Percentiles rank a stretch among this genome's conserved stretches.
These are phyloP conservation scores for Lampris megalopsis DNA, from an alignment of 2,113 vertebrate genomes.

Conservation along the genomic window DNA sequence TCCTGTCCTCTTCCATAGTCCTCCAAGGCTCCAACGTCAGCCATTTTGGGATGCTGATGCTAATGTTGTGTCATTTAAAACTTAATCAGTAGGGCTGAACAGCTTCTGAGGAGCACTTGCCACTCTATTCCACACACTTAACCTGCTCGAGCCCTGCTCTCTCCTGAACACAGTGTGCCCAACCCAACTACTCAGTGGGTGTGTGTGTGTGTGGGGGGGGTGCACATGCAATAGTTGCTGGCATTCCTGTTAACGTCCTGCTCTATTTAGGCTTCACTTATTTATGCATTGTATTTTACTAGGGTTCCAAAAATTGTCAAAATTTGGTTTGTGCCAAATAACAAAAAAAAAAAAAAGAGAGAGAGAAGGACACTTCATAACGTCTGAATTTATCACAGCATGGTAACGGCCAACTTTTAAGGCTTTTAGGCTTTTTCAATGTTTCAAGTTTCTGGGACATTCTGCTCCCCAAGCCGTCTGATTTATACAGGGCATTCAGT, in stretches of 20 bases:
- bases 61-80: conserved; percentile 33
- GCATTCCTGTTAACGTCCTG: conserved; percentile 40
- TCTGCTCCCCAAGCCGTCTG: no score
- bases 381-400: no score
- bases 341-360: no score
- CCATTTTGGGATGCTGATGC: conserved; percentile 47
- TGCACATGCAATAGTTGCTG: conserved; percentile 20
- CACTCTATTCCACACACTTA: conserved; percentile 48
- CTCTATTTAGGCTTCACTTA: conserved; percentile 39
- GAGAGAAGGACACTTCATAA: no score
- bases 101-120: conserved; percentile 36
- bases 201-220: conserved; percentile 1
- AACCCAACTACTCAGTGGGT: background rate
- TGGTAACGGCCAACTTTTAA: no score
- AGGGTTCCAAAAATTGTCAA: no score
- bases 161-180: conserved; percentile 16
- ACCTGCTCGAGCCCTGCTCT: conserved; percentile 37
- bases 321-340: no score
- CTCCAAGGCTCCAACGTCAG: conserved; percentile 13
- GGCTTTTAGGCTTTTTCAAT: no score
- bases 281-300: no score
- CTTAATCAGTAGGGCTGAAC: conserved; percentile 28
- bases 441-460: no score
- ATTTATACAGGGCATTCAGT: no score
- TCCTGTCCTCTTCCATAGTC: conserved; percentile 17